Evolutionary conservation across 2,113 vertebrate genomes (phyloP), one percentile per base, ranked within the genome.

Genomic region (Zootoca vivipara): DNA sequence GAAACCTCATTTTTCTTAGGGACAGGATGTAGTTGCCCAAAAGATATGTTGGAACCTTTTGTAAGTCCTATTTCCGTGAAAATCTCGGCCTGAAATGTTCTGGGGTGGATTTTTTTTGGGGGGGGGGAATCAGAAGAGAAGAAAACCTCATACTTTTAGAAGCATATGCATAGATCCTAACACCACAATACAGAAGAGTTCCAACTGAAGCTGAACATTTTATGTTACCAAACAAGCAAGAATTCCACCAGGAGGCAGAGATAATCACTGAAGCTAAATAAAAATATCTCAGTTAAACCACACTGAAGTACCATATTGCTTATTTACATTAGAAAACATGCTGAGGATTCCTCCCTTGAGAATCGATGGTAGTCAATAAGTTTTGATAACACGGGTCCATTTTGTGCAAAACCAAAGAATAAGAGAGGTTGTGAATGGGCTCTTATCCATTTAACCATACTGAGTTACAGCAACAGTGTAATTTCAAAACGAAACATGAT

Each of bases 401-500:
- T 92, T 82, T 87, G n/a, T 84, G 92, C 78, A 94, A 73, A 88
- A 85, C 72, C 92, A 33, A 89, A 52, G 93, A 93, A 78, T 20
- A 3, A 40, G 90, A 91, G 78, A 90, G 92, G 87, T 93, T 92
- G 85, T 87, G 89, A 87, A 89, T 81, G 65, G 89, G 88, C 42
- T 72, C 79, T 93, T 83, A 95, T 94, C 28, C 86, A 95, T 95
- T 92, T 92, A 52, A 93, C 74, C 52, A 86, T 33, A 94, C 85
- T 89, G 91, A 94, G 75, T 91, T 90, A 80, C 82, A 91, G 93
- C 90, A 92, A 92, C 92, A 94, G 90, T 3, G 5, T 94, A 85
- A 95, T 83, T 92, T 89, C 88, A 96, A 95, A 94, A 82, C 90
- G 72, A 96, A 96, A 96, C 95, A 92, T 95, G 94, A 96, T 96